A percentile compares a stretch with the other conserved stretches of the same genome.
These are phyloP conservation scores for Parazoanthus darwini DNA, from an alignment of 92 coral and sea anemone genomes.

Conservation along the genomic window DNA sequence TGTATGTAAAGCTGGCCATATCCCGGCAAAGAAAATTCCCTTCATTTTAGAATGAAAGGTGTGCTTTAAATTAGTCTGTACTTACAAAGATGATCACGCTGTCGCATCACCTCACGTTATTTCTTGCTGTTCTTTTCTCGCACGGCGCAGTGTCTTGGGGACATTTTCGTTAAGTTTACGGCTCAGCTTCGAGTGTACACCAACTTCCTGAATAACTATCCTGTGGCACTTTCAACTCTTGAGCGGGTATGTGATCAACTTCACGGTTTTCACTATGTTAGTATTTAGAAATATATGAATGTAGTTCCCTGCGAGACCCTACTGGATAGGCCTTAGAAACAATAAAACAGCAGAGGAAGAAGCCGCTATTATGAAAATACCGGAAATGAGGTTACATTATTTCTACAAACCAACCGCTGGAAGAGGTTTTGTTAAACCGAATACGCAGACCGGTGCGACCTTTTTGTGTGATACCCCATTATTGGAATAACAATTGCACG, in stretches of 20 bases:
- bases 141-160: constrained; percentile 83
- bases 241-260: constrained; percentile 71
- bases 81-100: not conserved
- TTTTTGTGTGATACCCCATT: too few relatives aligned
- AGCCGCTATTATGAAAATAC: too few relatives aligned
- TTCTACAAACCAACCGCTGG: too few relatives aligned
- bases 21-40: too few relatives aligned
- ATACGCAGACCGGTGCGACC: too few relatives aligned
- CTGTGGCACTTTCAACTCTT: constrained; percentile 74
- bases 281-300: not conserved
- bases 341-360: not conserved
- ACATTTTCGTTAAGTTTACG: constrained; percentile 83
- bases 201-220: constrained; percentile 90
- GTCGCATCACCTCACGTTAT: not conserved
- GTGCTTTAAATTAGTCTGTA: too few relatives aligned
- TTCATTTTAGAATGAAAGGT: too few relatives aligned
- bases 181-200: constrained; percentile 87
- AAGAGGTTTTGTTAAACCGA: too few relatives aligned
- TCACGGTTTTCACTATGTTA: not conserved
- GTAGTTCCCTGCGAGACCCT: not conserved
- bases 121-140: not conserved
- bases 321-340: not conserved
- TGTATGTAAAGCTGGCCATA: too few relatives aligned
- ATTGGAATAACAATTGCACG: too few relatives aligned
- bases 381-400: too few relatives aligned